Conservation (phyloP, 2,888 invertebrate genomes). For the Apamea epomidion region DNA sequence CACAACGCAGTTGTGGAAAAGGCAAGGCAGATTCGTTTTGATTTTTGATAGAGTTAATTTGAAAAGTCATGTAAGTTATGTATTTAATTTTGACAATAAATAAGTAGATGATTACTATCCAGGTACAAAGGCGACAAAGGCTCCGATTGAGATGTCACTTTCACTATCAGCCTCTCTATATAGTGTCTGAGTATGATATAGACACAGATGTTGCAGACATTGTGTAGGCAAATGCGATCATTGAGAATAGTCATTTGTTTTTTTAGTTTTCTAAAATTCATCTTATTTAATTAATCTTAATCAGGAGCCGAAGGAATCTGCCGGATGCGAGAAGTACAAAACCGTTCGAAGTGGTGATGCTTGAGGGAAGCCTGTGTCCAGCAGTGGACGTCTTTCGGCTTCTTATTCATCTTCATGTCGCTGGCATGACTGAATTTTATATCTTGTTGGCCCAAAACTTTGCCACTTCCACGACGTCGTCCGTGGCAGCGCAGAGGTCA, state of each 20-base stretch:
- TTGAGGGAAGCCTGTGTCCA: neutral
- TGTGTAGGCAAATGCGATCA: neutral
- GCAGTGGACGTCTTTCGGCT: neutral
- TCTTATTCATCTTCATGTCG: too few relatives aligned
- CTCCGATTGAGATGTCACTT: conserved; percentile 22
- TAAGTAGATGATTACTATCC: neutral
- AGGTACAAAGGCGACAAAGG: neutral
- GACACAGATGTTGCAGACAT: neutral
- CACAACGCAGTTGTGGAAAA: neutral
- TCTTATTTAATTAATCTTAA: neutral
- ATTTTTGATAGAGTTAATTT: neutral
- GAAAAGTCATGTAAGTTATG: neutral
- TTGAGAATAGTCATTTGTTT: neutral
- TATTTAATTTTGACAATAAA: neutral
- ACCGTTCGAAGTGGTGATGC: neutral
- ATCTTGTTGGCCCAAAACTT: too few relatives aligned
- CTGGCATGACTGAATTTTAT: too few relatives aligned
- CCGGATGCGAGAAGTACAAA: neutral
- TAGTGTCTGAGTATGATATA: neutral
- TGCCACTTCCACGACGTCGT: too few relatives aligned
- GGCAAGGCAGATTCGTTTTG: neutral
- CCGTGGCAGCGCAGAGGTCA: too few relatives aligned
- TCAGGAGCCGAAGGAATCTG: neutral
- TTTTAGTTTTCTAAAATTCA: neutral
- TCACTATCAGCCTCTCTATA: neutral